These are phyloP conservation scores for Takifugu flavidus DNA, from an alignment of 2,113 vertebrate species.

Conservation along the genomic window DNA sequence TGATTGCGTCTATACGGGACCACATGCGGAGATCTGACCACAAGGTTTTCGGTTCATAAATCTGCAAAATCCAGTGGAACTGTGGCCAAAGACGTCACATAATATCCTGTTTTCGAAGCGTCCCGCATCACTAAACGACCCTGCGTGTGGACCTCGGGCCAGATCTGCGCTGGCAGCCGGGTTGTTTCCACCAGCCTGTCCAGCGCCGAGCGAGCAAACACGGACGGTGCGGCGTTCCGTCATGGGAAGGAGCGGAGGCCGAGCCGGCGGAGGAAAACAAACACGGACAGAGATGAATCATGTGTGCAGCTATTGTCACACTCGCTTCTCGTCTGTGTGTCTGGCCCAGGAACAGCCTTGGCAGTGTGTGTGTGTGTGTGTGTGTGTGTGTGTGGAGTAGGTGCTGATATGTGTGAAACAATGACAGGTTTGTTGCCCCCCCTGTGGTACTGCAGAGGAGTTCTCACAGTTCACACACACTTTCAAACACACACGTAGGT, in stretches of 20 bases:
- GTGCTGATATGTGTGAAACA: slow-evolving; percentile 68
- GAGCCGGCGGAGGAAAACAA: slow-evolving; percentile 18
- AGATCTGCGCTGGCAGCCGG: slow-evolving; percentile 22
- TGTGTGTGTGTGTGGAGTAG: slow-evolving; percentile 25
- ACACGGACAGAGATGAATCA: slow-evolving; percentile 25
- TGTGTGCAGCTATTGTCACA: slow-evolving; percentile 39
- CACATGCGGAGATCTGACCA: no score
- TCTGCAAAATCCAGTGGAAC: no score
- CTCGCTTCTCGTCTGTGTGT: slow-evolving; percentile 26
- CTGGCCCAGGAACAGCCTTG: slow-evolving; percentile 28
- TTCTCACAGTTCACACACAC: slow-evolving; percentile 33
- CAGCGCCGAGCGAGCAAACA: slow-evolving; percentile 27
- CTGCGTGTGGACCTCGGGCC: not conserved
- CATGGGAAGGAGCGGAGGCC: slow-evolving; percentile 46
- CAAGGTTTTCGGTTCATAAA: no score
- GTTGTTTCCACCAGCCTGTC: slow-evolving; percentile 33
- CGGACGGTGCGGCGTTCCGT: slow-evolving; percentile 42
- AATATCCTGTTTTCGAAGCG: no score
- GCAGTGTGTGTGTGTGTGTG: slow-evolving; percentile 21
- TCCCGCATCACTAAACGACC: no score
- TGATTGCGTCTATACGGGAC: no score
- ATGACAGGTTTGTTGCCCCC: slow-evolving; percentile 61
- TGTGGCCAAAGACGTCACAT: no score
- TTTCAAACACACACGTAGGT: slow-evolving; percentile 11
- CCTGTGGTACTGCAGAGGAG: slow-evolving; percentile 12